phyloP scores from a whole-genome alignment of 2,113 vertebrate species.

The Pluvianellus socialis region DNA sequence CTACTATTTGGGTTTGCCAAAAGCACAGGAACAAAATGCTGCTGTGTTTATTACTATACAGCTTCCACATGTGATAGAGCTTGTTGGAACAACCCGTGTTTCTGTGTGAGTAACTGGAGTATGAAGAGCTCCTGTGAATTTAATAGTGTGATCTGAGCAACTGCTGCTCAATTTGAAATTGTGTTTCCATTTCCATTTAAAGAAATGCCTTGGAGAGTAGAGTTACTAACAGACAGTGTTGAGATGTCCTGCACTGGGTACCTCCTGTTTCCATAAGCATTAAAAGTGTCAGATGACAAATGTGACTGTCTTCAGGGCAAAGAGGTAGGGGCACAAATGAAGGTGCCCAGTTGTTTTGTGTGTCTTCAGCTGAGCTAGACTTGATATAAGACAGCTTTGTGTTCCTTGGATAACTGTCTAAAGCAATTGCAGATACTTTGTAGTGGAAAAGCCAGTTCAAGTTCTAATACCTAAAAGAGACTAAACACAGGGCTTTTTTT shows the following conservation, averaged over 20 bases:
- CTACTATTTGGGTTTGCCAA: background rate
- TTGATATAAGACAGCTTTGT: background rate
- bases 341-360: background rate
- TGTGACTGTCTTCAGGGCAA: background rate
- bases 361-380: background rate
- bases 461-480: background rate
- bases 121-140: background rate
- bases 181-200: background rate
- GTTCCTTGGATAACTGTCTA: background rate
- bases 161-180: background rate
- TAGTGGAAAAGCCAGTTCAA: background rate
- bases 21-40: background rate
- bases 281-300: background rate
- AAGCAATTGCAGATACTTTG: background rate
- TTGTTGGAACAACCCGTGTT: background rate
- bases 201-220: fast-evolving
- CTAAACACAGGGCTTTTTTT: background rate
- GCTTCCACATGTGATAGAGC: background rate
- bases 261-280: background rate
- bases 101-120: background rate
- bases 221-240: background rate
- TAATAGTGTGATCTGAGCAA: background rate
- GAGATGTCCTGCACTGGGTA: background rate
- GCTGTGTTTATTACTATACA: background rate
- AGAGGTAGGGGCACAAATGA: background rate